A percentile compares a stretch with the other conserved stretches of the same genome.
Conservation (phyloP, 1,140 invertebrate species). For the Neoseiulus cucumeris region DNA sequence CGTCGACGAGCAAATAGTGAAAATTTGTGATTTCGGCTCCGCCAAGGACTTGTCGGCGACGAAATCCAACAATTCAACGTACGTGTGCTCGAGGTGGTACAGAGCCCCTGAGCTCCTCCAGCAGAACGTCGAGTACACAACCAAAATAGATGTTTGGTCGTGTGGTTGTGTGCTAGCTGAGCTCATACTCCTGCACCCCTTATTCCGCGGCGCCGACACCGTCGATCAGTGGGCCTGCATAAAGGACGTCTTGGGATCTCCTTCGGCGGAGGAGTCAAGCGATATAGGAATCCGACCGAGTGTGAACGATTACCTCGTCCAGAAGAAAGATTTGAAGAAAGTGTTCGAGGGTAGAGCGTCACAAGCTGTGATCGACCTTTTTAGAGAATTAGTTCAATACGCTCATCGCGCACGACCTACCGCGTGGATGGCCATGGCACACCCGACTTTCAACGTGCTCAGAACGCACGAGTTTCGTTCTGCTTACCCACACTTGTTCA, state of each 20-base stretch:
- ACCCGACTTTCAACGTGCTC: not conserved
- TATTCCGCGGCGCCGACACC: not conserved
- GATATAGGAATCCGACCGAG: not conserved
- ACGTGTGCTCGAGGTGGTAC: not conserved
- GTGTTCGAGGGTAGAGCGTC: not conserved
- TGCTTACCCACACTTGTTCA: not conserved
- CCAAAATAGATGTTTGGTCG: not conserved
- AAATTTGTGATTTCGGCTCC: slow-evolving; percentile 4
- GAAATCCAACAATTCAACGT: not conserved
- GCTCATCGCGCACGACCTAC: not conserved
- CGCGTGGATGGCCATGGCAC: not conserved
- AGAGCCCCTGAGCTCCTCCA: not conserved
- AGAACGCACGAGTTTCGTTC: not conserved
- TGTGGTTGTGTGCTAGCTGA: not conserved
- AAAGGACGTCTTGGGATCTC: not conserved
- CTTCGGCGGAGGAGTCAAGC: not conserved
- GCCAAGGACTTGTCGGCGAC: not conserved
- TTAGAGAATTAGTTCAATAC: not conserved
- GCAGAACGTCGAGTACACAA: not conserved
- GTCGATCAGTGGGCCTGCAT: not conserved
- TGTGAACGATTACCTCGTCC: not conserved
- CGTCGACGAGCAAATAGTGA: not conserved
- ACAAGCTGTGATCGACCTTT: not conserved
- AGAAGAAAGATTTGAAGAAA: not conserved
- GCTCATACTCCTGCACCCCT: not conserved